A percentile compares a stretch with the other conserved stretches of the same genome.
These are phyloP conservation scores for Lophotriccus pileatus DNA, from an alignment of 2,797 vertebrate species.

Conservation along the genomic window DNA sequence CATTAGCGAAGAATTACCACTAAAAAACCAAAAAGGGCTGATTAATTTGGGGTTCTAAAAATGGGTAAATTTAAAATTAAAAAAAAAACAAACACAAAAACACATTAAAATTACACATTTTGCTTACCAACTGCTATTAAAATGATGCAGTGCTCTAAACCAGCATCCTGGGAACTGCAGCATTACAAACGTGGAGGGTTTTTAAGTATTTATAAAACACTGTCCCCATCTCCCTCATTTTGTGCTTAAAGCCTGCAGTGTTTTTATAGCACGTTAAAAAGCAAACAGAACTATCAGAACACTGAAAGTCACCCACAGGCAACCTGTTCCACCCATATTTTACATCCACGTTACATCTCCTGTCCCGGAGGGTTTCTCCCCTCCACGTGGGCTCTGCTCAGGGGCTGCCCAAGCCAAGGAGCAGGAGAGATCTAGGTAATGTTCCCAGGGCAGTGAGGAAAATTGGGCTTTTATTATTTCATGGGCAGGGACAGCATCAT, in stretches of 20 bases:
- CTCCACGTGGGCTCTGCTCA: background rate
- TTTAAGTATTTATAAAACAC: background rate
- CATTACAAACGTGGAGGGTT: background rate
- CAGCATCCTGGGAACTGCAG: background rate
- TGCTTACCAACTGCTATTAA: background rate
- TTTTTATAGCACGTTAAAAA: background rate
- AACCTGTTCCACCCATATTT: constrained; percentile 24
- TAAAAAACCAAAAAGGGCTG: background rate
- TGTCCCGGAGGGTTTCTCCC: background rate
- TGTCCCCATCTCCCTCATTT: background rate
- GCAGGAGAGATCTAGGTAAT: background rate
- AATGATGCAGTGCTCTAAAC: background rate
- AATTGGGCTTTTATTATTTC: background rate
- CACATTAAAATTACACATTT: background rate
- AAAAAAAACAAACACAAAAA: background rate
- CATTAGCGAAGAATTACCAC: background rate
- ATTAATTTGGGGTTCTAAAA: background rate
- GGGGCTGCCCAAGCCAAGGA: background rate
- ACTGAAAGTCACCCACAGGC: constrained; percentile 30
- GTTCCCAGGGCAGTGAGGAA: background rate
- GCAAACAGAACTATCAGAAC: background rate
- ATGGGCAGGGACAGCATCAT: background rate
- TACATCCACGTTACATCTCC: background rate
- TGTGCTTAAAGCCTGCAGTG: background rate
- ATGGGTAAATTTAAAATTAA: background rate